Evolutionary conservation across 2,113 vertebrate species (phyloP).

Genomic region (Sebastes schlegelii): DNA sequence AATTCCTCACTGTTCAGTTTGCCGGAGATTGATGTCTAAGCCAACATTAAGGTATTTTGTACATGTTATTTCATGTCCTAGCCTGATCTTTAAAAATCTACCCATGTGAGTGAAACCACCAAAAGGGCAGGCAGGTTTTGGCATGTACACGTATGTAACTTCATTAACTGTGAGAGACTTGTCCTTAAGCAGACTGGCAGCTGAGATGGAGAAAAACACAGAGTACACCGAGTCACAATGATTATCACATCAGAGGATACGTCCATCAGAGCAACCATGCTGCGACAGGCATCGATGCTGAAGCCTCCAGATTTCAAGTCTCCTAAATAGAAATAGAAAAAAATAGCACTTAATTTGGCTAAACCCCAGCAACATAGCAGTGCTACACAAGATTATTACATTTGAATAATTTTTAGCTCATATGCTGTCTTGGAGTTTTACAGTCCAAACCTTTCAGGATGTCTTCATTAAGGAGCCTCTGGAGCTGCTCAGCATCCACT

Average conservation of each 20-base stretch:
- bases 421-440: neutral
- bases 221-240: neutral
- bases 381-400: neutral
- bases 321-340: slow-evolving; percentile 34
- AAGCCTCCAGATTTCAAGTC: slow-evolving; percentile 61
- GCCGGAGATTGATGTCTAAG: slow-evolving; percentile 72
- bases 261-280: slow-evolving; percentile 80
- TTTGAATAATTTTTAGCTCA: neutral
- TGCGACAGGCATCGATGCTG: slow-evolving; percentile 75
- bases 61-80: neutral
- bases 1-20: slow-evolving; percentile 77
- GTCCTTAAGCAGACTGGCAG: neutral
- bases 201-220: neutral
- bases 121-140: neutral
- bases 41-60: slow-evolving; percentile 54
- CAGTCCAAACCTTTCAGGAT: slow-evolving; percentile 56
- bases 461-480: slow-evolving; percentile 74
- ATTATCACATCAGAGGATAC: slow-evolving; percentile 66
- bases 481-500: slow-evolving; percentile 77
- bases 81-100: neutral
- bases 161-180: neutral
- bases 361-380: neutral
- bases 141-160: slow-evolving; percentile 13
- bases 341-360: neutral
- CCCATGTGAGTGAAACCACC: neutral